Conservation (phyloP, 2,797 vertebrate species). For the Danio jaintianensis region DNA sequence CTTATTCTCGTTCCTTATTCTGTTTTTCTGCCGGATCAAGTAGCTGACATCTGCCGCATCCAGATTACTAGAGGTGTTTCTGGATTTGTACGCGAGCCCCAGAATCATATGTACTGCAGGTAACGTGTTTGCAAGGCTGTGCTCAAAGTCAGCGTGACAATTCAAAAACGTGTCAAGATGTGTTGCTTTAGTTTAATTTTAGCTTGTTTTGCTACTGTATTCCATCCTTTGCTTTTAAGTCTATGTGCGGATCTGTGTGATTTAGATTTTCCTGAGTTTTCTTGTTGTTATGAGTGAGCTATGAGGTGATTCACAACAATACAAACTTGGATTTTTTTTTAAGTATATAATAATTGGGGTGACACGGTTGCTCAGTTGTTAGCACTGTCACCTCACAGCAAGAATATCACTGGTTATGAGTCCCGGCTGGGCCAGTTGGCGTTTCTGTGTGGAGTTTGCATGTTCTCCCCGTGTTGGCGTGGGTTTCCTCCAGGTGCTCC, state of each 20-base stretch:
- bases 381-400: too few species aligned
- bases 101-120: background rate
- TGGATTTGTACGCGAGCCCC: constrained; percentile 7
- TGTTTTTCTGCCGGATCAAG: constrained; percentile 24
- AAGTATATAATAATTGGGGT: too few species aligned
- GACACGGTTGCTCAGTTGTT: too few species aligned
- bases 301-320: too few species aligned
- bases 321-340: too few species aligned
- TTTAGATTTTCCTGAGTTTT: background rate
- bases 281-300: too few species aligned
- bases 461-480: too few species aligned
- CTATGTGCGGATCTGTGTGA: background rate
- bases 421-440: too few species aligned
- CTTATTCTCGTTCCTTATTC: constrained; percentile 43
- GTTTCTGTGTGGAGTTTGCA: too few species aligned
- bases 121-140: background rate
- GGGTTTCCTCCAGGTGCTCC: too few species aligned
- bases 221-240: background rate
- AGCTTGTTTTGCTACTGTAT: background rate
- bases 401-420: too few species aligned
- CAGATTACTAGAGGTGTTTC: constrained; percentile 30
- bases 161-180: background rate
- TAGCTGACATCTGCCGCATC: constrained; percentile 49
- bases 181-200: background rate
- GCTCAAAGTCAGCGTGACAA: background rate